These are phyloP conservation scores for Hucho hucho DNA, from an alignment of 2,113 vertebrate genomes.

Conservation along the genomic window DNA sequence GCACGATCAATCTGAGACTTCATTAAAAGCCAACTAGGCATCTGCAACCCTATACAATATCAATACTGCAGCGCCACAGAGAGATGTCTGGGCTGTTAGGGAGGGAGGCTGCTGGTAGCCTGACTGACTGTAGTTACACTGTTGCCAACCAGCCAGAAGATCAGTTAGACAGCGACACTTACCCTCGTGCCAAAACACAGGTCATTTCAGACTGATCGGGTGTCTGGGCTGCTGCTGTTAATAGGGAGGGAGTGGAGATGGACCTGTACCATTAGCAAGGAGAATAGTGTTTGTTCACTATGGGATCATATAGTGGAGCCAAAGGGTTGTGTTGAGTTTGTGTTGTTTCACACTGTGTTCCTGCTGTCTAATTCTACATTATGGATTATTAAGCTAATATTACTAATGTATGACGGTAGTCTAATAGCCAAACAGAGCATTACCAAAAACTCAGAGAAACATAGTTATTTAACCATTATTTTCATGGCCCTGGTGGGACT, in stretches of 20 bases:
- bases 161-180: constrained; percentile 39
- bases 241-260: constrained; percentile 32
- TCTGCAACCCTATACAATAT: constrained; percentile 71
- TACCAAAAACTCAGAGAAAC: background rate
- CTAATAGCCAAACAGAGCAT: background rate
- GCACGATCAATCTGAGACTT: constrained; percentile 75
- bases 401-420: background rate
- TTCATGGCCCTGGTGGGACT: constrained; percentile 16
- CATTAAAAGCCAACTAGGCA: constrained; percentile 75
- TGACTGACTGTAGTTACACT: constrained; percentile 61
- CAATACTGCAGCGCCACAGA: constrained; percentile 68
- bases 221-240: constrained; percentile 55
- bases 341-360: background rate
- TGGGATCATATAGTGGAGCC: constrained; percentile 21
- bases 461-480: background rate
- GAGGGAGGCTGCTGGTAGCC: constrained; percentile 56
- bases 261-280: constrained; percentile 39
- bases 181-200: constrained; percentile 57
- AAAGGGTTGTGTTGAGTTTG: constrained; percentile 1
- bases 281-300: constrained; percentile 31
- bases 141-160: constrained; percentile 54
- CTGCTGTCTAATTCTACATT: background rate
- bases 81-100: constrained; percentile 59
- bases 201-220: constrained; percentile 68
- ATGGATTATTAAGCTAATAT: background rate